Conservation (phyloP, 1,140 invertebrate genomes). For the Danaus melanippus region DNA sequence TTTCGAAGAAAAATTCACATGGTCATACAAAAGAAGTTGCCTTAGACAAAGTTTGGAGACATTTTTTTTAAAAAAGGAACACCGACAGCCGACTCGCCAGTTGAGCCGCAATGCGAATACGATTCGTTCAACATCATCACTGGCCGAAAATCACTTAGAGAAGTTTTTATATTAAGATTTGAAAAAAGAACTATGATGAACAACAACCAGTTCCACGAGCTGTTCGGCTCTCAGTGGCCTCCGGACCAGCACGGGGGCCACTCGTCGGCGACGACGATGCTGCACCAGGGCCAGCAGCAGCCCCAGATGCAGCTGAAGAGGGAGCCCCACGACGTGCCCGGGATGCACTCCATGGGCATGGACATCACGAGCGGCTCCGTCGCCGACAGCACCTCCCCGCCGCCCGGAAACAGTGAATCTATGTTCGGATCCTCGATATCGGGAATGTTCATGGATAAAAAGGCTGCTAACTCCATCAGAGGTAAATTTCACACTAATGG, state of each 20-base stretch:
- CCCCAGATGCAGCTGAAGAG: constrained; percentile 58
- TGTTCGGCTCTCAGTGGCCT: constrained; percentile 70
- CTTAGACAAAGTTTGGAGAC: constrained; percentile 57
- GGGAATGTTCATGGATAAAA: constrained; percentile 70
- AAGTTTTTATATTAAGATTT: constrained; percentile 14
- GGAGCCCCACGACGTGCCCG: constrained; percentile 47
- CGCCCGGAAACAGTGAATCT: constrained; percentile 55
- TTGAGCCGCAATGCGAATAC: constrained; percentile 58
- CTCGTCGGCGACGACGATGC: constrained; percentile 62
- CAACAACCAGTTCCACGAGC: constrained; percentile 63
- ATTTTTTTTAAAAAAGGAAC: constrained; percentile 25
- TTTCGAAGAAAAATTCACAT: constrained; percentile 52
- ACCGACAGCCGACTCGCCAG: constrained; percentile 53
- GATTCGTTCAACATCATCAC: constrained; percentile 40
- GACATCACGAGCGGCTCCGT: constrained; percentile 54
- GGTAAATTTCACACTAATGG: constrained; percentile 49
- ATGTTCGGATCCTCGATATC: constrained; percentile 60
- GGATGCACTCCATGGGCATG: constrained; percentile 61
- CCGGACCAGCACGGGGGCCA: constrained; percentile 66
- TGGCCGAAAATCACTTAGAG: constrained; percentile 39
- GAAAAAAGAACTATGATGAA: constrained; percentile 50
- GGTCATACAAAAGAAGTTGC: constrained; percentile 47
- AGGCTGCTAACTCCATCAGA: constrained; percentile 76
- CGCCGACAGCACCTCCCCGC: constrained; percentile 64
- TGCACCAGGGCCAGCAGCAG: constrained; percentile 45